These are phyloP conservation scores for Rhea americana DNA, from an alignment of 2,113 vertebrate genomes.

Conservation along the genomic window DNA sequence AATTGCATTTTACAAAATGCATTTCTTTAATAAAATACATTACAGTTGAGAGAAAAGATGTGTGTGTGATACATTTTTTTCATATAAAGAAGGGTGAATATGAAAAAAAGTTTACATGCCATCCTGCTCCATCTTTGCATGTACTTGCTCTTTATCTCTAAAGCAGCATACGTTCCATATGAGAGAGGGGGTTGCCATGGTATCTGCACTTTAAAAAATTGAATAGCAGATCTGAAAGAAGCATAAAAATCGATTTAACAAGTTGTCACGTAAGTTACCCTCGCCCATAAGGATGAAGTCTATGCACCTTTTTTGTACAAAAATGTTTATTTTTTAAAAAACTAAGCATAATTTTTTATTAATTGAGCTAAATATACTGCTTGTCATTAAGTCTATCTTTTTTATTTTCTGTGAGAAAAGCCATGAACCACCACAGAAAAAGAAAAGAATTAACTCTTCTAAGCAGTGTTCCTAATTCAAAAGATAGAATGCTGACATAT, in stretches of 20 bases:
- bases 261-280: slow-evolving; percentile 73
- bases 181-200: slow-evolving; percentile 72
- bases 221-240: slow-evolving; percentile 74
- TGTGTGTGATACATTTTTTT: slow-evolving; percentile 24
- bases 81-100: background rate
- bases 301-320: slow-evolving; percentile 19
- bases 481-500: background rate
- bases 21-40: background rate
- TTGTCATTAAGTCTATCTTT: background rate
- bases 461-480: background rate
- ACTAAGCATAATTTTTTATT: background rate
- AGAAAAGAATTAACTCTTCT: background rate
- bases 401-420: background rate
- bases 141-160: slow-evolving; percentile 72
- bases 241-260: slow-evolving; percentile 72
- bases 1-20: background rate
- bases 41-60: background rate
- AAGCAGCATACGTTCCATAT: slow-evolving; percentile 70
- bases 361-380: background rate
- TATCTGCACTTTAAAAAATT: slow-evolving; percentile 72
- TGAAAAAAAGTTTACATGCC: slow-evolving; percentile 59
- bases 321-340: background rate
- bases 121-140: slow-evolving; percentile 68
- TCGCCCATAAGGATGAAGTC: slow-evolving; percentile 38
- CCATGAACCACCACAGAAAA: background rate